Percentiles rank a stretch among this genome's conserved stretches.
Conservation (phyloP, 2,888 invertebrate species). For the Dorcus hopei region DNA sequence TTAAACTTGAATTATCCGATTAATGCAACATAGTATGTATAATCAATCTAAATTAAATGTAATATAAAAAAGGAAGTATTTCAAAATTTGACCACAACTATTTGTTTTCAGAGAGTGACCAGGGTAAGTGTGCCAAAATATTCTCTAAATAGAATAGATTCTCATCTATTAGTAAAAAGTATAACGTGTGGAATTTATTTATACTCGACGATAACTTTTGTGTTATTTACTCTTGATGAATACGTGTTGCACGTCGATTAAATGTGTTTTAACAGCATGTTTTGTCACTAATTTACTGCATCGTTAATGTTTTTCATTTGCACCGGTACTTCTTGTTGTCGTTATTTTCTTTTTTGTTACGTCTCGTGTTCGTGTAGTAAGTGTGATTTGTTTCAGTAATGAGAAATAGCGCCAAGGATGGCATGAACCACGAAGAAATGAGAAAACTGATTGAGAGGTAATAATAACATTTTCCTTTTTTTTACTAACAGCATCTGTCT, state of each 20-base stretch:
- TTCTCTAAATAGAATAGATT: not conserved
- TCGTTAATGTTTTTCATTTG: slow-evolving; percentile 4
- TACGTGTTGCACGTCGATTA: not conserved
- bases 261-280: slow-evolving; percentile 5
- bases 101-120: slow-evolving; percentile 50
- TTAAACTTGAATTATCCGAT: too few species aligned
- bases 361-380: slow-evolving; percentile 55
- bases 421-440: slow-evolving; percentile 94
- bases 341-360: slow-evolving; percentile 38
- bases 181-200: not conserved
- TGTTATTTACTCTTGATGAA: not conserved
- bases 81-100: not conserved
- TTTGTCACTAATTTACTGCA: slow-evolving; percentile 1
- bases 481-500: not conserved
- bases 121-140: slow-evolving; percentile 43
- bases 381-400: slow-evolving; percentile 59
- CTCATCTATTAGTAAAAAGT: not conserved
- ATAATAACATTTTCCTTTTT: slow-evolving; percentile 9
- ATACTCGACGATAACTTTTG: not conserved
- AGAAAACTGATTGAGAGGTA: slow-evolving; percentile 96
- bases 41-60: too few species aligned
- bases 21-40: too few species aligned
- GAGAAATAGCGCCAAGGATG: slow-evolving; percentile 78
- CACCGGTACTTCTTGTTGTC: slow-evolving; percentile 42
- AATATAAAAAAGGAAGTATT: too few species aligned